These are phyloP conservation scores for Microcebus murinus DNA, from an alignment of 2,113 vertebrate species.

Conservation along the genomic window DNA sequence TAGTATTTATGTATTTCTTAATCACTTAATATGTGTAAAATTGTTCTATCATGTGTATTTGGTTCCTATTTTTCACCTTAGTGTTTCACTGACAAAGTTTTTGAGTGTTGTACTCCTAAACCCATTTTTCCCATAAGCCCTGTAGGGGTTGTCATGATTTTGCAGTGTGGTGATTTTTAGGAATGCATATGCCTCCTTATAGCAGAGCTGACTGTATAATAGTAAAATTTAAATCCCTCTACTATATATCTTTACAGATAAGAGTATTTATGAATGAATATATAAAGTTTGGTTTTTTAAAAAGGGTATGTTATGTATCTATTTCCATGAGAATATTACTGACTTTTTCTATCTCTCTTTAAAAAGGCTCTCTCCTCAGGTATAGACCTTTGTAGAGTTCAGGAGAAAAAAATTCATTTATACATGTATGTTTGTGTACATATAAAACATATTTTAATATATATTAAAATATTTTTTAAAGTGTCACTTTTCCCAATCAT, in stretches of 20 bases:
- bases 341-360: neutral
- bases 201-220: neutral
- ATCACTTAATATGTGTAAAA: slow-evolving; percentile 4
- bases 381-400: slow-evolving; percentile 53
- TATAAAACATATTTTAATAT: neutral
- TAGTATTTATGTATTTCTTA: neutral
- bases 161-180: slow-evolving; percentile 20
- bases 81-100: slow-evolving; percentile 16
- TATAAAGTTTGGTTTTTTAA: neutral
- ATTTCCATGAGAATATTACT: slow-evolving; percentile 29
- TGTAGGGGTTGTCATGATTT: neutral
- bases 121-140: neutral
- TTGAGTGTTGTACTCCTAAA: neutral
- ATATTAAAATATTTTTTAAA: neutral
- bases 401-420: neutral
- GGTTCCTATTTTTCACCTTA: neutral
- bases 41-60: neutral
- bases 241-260: neutral
- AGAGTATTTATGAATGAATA: slow-evolving; percentile 26
- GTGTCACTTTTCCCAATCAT: neutral
- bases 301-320: neutral
- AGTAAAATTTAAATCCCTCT: slow-evolving; percentile 23
- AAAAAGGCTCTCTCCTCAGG: neutral
- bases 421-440: neutral
- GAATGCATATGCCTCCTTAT: neutral